A percentile compares a stretch with the other conserved stretches of the same genome.
phyloP scores from a whole-genome alignment of 2,888 invertebrate species.

The Pharmacophagus antenor region DNA sequence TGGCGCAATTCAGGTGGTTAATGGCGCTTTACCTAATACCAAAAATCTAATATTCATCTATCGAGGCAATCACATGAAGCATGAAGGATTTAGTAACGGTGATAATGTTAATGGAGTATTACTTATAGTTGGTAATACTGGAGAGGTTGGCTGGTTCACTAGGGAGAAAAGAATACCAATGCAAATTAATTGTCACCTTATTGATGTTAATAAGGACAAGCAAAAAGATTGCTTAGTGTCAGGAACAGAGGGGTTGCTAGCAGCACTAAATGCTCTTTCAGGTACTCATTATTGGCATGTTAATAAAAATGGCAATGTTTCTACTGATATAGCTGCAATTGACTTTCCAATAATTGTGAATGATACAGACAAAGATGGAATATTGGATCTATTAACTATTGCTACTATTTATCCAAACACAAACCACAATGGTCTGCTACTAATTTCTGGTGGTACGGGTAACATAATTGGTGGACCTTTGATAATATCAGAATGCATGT shows the following conservation, averaged over 20 bases:
- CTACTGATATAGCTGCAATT: constrained; percentile 78
- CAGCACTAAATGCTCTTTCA: constrained; percentile 75
- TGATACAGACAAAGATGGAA: constrained; percentile 86
- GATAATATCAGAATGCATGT: constrained; percentile 80
- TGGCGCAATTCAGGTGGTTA: constrained; percentile 85
- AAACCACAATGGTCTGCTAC: constrained; percentile 82
- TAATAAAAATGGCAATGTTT: constrained; percentile 76
- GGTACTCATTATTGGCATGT: constrained; percentile 81
- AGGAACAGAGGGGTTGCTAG: constrained; percentile 83
- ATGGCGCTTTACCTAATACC: constrained; percentile 82
- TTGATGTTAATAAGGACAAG: constrained; percentile 87
- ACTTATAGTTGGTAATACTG: constrained; percentile 85
- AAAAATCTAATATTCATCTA: constrained; percentile 88
- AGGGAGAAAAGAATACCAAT: constrained; percentile 85
- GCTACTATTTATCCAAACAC: constrained; percentile 75
- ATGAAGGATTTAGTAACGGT: constrained; percentile 69
- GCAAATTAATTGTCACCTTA: constrained; percentile 86
- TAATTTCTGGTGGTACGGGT: constrained; percentile 87
- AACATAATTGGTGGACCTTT: constrained; percentile 83
- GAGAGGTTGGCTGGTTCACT: constrained; percentile 87
- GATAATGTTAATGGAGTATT: constrained; percentile 84
- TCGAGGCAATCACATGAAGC: constrained; percentile 83
- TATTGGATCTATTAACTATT: constrained; percentile 84
- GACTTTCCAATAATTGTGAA: constrained; percentile 86
- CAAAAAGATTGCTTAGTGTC: constrained; percentile 88